A percentile compares a stretch with the other conserved stretches of the same genome.
Evolutionary conservation across 2,113 vertebrate species (phyloP).

Genomic region (Eudyptes chrysolophus): DNA sequence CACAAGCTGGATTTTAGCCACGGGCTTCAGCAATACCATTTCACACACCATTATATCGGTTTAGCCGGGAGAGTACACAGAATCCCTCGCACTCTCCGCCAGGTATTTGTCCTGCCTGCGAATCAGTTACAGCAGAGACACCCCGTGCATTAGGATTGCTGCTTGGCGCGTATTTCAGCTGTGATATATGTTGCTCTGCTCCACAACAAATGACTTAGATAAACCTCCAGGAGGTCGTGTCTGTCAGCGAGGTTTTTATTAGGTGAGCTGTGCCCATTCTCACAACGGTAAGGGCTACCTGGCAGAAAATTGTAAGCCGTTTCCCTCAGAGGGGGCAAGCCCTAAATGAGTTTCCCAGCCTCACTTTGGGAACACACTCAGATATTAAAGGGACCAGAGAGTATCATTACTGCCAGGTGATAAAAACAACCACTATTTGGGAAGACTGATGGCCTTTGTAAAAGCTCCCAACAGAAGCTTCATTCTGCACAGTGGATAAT

Average conservation of each 20-base stretch:
- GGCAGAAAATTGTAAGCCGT: constrained; percentile 26
- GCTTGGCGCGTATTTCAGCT: constrained; percentile 62
- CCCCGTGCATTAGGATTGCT: constrained; percentile 52
- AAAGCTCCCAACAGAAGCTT: constrained; percentile 7
- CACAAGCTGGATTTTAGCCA: constrained; percentile 26
- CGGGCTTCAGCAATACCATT: constrained; percentile 38
- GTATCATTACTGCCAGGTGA: neutral
- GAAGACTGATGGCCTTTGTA: constrained; percentile 8
- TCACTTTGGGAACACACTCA: neutral
- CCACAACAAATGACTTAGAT: constrained; percentile 60
- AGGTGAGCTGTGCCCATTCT: constrained; percentile 54
- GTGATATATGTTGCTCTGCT: constrained; percentile 68
- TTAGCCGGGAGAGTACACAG: constrained; percentile 36
- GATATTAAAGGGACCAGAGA: constrained; percentile 59
- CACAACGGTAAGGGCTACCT: constrained; percentile 39
- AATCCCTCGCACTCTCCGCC: constrained; percentile 34
- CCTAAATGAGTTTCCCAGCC: neutral
- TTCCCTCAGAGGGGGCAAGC: neutral
- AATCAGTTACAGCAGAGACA: constrained; percentile 74
- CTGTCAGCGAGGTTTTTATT: constrained; percentile 65
- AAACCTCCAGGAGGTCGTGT: constrained; percentile 56
- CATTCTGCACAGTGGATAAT: constrained; percentile 20
- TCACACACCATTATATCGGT: constrained; percentile 62
- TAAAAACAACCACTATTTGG: constrained; percentile 50
- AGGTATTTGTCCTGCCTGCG: constrained; percentile 65